Percentiles rank a stretch among this genome's conserved stretches.
Conservation (phyloP, 2,888 invertebrate species). For the Trichopria drosophilae region DNA sequence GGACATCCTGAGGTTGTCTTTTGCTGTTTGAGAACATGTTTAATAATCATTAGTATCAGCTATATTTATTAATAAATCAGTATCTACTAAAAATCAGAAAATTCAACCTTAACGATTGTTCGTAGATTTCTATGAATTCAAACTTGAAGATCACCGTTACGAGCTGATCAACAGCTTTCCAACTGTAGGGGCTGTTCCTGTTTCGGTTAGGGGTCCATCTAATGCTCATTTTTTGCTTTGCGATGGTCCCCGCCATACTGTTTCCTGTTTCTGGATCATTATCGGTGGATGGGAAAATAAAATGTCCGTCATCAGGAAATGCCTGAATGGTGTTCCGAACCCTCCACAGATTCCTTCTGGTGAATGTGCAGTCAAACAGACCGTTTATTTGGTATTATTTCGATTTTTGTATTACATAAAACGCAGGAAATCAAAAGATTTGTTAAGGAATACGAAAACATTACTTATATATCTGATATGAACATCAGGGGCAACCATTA, state of each 20-base stretch:
- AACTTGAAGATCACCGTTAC: too few species aligned
- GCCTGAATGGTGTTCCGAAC: conserved; percentile 33
- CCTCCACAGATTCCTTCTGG: background rate
- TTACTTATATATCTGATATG: conserved; percentile 6
- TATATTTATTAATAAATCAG: too few species aligned
- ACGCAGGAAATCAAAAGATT: too few species aligned
- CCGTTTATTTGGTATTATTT: background rate
- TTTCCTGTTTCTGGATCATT: conserved; percentile 50
- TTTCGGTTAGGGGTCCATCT: conserved; percentile 39
- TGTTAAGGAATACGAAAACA: background rate
- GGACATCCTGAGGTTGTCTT: too few species aligned
- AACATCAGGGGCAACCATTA: conserved; percentile 33
- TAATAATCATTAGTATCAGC: too few species aligned
- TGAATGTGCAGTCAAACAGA: background rate
- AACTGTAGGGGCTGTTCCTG: conserved; percentile 7
- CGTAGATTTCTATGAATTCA: too few species aligned
- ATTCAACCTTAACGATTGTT: too few species aligned
- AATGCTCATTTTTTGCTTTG: conserved; percentile 49
- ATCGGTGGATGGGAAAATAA: conserved; percentile 43
- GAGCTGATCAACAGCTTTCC: too few species aligned
- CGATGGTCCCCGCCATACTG: conserved; percentile 10
- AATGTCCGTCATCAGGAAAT: conserved; percentile 43
- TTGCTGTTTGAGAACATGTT: too few species aligned
- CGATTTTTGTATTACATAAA: too few species aligned
- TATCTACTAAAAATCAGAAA: too few species aligned